These are phyloP conservation scores for Todiramphus chloris DNA, from an alignment of 2,113 vertebrate species.

Conservation along the genomic window DNA sequence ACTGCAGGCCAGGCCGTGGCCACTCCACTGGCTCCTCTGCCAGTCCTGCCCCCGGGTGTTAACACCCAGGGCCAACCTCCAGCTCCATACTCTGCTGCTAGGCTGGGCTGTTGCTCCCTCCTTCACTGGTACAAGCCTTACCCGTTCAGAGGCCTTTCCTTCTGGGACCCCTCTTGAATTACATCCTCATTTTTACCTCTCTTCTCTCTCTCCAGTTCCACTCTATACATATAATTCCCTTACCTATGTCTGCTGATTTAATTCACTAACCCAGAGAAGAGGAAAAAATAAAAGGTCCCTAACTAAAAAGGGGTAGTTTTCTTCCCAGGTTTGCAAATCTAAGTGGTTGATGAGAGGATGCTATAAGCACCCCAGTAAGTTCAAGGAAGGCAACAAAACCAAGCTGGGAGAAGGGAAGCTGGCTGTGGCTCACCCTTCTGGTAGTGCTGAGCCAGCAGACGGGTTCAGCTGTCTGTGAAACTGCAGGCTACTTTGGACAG, in stretches of 20 bases:
- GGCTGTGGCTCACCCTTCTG: neutral
- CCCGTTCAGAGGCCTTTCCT: neutral
- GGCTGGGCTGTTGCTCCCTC: neutral
- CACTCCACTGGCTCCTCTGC: neutral
- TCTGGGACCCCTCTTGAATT: neutral
- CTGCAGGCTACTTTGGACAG: neutral
- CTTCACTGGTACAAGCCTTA: neutral
- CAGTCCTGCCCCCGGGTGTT: neutral
- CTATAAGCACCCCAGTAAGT: neutral
- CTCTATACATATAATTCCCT: neutral
- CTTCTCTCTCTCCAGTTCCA: neutral
- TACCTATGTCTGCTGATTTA: neutral
- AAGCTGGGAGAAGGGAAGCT: neutral
- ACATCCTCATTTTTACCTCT: neutral
- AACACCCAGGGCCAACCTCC: neutral
- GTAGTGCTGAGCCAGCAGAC: neutral
- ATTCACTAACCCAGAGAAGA: neutral
- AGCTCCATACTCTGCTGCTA: neutral
- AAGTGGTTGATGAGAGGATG: neutral
- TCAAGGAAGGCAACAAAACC: neutral
- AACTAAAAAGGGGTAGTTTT: neutral
- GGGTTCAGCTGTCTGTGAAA: neutral
- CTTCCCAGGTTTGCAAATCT: neutral
- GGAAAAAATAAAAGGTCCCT: too few species aligned
- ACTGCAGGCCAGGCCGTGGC: neutral